phyloP scores from a whole-genome alignment of 2,888 invertebrate genomes.

The Phania funesta region DNA sequence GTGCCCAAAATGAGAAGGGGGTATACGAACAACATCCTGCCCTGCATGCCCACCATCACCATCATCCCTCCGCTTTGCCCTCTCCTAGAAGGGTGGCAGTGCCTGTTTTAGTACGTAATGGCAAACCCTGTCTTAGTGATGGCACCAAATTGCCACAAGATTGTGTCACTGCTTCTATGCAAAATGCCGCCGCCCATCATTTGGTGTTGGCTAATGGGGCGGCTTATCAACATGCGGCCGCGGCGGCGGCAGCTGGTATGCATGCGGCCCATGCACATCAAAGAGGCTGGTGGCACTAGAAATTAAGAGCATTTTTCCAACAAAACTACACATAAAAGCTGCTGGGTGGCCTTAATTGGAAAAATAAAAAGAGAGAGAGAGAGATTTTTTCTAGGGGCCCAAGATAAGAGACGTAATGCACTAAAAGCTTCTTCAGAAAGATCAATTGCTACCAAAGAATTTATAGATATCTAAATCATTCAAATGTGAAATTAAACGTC shows the following conservation, averaged over 20 bases:
- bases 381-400: conserved; percentile 13
- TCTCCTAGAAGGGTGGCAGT: conserved; percentile 96
- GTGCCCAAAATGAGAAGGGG: conserved; percentile 97
- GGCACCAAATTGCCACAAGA: conserved; percentile 81
- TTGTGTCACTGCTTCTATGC: conserved; percentile 75
- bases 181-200: conserved; percentile 77
- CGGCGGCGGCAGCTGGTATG: conserved; percentile 76
- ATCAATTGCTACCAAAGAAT: conserved; percentile 3
- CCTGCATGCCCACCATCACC: conserved; percentile 74
- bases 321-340: too few relatives aligned
- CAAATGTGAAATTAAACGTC: conserved; percentile 37
- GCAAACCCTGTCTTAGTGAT: conserved; percentile 91
- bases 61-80: conserved; percentile 83
- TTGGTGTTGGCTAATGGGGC: conserved; percentile 80
- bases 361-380: background rate
- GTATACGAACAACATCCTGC: conserved; percentile 83
- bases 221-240: conserved; percentile 77
- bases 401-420: background rate
- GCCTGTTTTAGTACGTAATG: conserved; percentile 96
- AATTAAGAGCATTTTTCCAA: background rate
- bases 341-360: conserved; percentile 59
- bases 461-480: conserved; percentile 44
- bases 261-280: conserved; percentile 78
- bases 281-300: conserved; percentile 77
- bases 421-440: conserved; percentile 10